These are phyloP conservation scores for Atta colombica DNA, from an alignment of 1,140 invertebrate genomes.

Conservation along the genomic window DNA sequence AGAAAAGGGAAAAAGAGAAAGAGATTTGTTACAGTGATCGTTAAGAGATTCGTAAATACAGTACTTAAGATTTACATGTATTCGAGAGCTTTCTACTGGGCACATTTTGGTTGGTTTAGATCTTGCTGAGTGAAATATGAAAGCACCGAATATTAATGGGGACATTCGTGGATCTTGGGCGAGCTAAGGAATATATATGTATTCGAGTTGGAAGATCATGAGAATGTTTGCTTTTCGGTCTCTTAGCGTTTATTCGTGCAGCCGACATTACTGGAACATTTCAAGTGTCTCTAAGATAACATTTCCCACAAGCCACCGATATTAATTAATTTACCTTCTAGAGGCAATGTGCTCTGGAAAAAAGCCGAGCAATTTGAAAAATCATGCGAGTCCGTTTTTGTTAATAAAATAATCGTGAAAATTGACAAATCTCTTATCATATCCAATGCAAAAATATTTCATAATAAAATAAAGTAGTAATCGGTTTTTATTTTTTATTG, in stretches of 20 bases:
- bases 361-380: not conserved
- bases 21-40: conserved; percentile 36
- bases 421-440: not conserved
- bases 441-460: not conserved
- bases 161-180: conserved; percentile 2
- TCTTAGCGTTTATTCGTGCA: conserved; percentile 53
- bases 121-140: conserved; percentile 52
- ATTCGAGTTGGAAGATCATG: conserved; percentile 27
- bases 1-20: not conserved
- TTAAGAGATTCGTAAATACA: conserved; percentile 42
- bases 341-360: not conserved
- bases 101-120: conserved; percentile 46
- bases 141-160: conserved; percentile 58
- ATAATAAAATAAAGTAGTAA: conserved; percentile 10
- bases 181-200: conserved; percentile 4
- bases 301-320: conserved; percentile 28
- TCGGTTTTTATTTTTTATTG: conserved; percentile 6
- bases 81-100: conserved; percentile 1
- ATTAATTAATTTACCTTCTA: conserved; percentile 50
- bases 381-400: not conserved
- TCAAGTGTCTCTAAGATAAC: conserved; percentile 39
- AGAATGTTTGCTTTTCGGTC: conserved; percentile 60
- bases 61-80: conserved; percentile 33
- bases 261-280: conserved; percentile 43
- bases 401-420: not conserved